Percentiles rank a stretch among this genome's conserved stretches.
Evolutionary conservation across 2,888 invertebrate species (phyloP).

Genomic region (Lasioglossum villosulum): DNA sequence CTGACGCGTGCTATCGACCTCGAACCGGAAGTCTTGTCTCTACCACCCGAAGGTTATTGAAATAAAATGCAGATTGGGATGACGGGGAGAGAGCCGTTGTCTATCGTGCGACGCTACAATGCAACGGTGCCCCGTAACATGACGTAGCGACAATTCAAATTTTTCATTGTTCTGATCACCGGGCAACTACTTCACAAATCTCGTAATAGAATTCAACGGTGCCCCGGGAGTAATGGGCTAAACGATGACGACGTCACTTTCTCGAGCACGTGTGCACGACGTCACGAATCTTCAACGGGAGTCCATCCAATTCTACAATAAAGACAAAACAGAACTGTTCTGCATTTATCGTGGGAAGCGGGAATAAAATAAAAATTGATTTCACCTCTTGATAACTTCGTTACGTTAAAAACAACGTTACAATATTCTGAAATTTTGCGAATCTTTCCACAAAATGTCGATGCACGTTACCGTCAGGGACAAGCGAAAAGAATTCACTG

Average conservation of each 20-base stretch:
- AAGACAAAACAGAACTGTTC: too few species aligned
- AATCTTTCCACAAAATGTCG: neutral
- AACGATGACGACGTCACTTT: slow-evolving; percentile 11
- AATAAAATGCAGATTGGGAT: slow-evolving; percentile 16
- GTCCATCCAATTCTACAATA: too few species aligned
- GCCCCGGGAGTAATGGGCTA: slow-evolving; percentile 23
- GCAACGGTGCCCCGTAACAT: neutral
- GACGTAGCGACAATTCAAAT: slow-evolving; percentile 33
- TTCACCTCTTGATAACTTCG: too few species aligned
- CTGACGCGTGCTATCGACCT: neutral
- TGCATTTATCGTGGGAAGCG: too few species aligned
- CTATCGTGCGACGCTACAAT: neutral
- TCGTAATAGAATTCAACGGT: slow-evolving; percentile 16
- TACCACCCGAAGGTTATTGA: neutral
- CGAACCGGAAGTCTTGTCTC: neutral
- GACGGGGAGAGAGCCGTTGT: slow-evolving; percentile 1
- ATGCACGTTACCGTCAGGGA: neutral
- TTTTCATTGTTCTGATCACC: slow-evolving; percentile 23
- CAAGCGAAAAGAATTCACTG: neutral
- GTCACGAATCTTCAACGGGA: slow-evolving; percentile 24
- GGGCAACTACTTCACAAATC: slow-evolving; percentile 35
- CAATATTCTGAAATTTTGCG: too few species aligned
- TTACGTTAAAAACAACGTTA: too few species aligned
- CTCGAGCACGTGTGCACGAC: neutral
- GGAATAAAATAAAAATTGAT: too few species aligned